Base-by-base conservation (phyloP, 2,888 invertebrate species). In the Patella ulyssiponensis region DNA sequence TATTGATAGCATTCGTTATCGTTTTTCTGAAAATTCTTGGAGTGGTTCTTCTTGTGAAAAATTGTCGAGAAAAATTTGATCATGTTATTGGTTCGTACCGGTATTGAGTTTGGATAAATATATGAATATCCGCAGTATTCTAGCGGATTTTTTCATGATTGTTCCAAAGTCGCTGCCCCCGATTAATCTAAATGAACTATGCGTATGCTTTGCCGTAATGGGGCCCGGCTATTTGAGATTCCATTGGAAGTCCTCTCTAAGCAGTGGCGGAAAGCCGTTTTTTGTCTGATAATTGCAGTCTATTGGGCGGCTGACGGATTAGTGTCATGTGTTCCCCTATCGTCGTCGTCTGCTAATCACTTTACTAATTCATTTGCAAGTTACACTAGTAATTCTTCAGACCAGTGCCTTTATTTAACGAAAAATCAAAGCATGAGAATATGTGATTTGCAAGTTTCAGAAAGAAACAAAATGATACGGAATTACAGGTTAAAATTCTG, bases 81-180 rank as follows among this genome's bases (percentile, higher is more conserved):
- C n/a, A 64, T 64, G 64, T 64, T 64, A 64, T 64, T 64, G 64
- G 23, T 20, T 64, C 64, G 64, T 23, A 64, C 64, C 20, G 64
- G 64, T 64, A 64, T 64, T 64, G 64, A 64, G 64, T 23, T 64
- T 23, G 64, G 64, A 64, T 64, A 64, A 64, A 64, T 64, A 64
- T 64, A 64, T 64, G 64, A 64, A 64, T 64, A 64, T 64, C 64
- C 64, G 64, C 64, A 64, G 64, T 64, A 20, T 64, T 64, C n/a
- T 64, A 64, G 64, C 64, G 64, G 64, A 64, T 64, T 64, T 64
- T 64, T 64, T 64, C 64, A 64, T 64, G 64, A 64, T 64, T 64
- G 64, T 64, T 64, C 64, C 64, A 64, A 64, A 64, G 64, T 64
- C 64, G 11, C n/a, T 64, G 64, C 64, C 64, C 64, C 64, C 23